Percentiles rank a stretch among this genome's conserved stretches.
phyloP scores from a whole-genome alignment of 2,888 invertebrate genomes.

The Slavum lentiscoides region DNA sequence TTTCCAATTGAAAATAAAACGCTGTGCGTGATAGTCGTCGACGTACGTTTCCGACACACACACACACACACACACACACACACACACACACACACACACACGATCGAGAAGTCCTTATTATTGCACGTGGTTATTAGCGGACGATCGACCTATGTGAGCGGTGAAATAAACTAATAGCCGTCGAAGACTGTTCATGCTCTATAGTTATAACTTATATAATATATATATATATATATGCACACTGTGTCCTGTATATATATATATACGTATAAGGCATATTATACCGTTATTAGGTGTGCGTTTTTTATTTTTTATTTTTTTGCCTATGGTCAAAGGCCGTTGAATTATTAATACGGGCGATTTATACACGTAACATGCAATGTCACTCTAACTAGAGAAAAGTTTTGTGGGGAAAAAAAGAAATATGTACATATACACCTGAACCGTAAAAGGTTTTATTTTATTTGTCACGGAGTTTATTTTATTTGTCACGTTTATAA shows the following conservation, averaged over 20 bases:
- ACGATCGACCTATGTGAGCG: slow-evolving; percentile 21
- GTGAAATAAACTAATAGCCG: slow-evolving; percentile 31
- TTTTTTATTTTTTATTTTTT: too few species aligned
- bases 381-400: slow-evolving; percentile 42
- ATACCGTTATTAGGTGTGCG: slow-evolving; percentile 25
- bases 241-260: background rate
- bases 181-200: slow-evolving; percentile 31
- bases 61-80: background rate
- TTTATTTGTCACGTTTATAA: too few species aligned
- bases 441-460: slow-evolving; percentile 5
- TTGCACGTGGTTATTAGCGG: slow-evolving; percentile 39
- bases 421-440: background rate
- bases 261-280: background rate
- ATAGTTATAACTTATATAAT: too few species aligned
- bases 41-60: slow-evolving; percentile 31
- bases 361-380: slow-evolving; percentile 43
- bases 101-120: slow-evolving; percentile 30
- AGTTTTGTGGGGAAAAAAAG: slow-evolving; percentile 19
- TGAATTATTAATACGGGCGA: slow-evolving; percentile 45
- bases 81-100: slow-evolving; percentile 4
- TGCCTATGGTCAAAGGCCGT: slow-evolving; percentile 38
- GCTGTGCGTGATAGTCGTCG: slow-evolving; percentile 33
- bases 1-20: slow-evolving; percentile 34
- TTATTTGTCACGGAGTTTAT: too few species aligned
- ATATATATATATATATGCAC: too few species aligned